These are phyloP conservation scores for Eolophus roseicapilla DNA, from an alignment of 2,113 vertebrate genomes.

Conservation along the genomic window DNA sequence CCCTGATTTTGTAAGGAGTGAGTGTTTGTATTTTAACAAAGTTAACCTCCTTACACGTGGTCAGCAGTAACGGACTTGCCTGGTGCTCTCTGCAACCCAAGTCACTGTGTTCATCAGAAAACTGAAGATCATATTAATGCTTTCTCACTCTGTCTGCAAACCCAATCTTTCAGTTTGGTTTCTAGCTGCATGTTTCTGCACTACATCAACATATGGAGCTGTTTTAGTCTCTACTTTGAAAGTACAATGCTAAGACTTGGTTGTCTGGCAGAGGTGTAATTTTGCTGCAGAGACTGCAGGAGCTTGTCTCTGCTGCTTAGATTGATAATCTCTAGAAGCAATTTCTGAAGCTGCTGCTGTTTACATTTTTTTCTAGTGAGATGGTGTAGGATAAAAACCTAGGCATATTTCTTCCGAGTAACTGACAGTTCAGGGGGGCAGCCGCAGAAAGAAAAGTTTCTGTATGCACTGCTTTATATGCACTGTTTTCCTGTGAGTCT, in stretches of 20 bases:
- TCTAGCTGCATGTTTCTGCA: slow-evolving; percentile 23
- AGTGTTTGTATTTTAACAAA: slow-evolving; percentile 17
- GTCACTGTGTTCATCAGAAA: not conserved
- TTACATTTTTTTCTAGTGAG: slow-evolving; percentile 45
- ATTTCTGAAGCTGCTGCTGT: slow-evolving; percentile 34
- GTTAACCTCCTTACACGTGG: not conserved
- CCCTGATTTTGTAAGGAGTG: not conserved
- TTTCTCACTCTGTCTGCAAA: slow-evolving; percentile 11
- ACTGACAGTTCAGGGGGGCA: not conserved
- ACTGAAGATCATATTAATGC: slow-evolving; percentile 34
- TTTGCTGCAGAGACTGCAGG: slow-evolving; percentile 16
- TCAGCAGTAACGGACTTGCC: not conserved
- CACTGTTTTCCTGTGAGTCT: not conserved
- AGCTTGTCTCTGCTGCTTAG: slow-evolving; percentile 34
- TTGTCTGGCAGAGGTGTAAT: slow-evolving; percentile 38
- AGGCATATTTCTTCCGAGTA: slow-evolving; percentile 16
- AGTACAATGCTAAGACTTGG: slow-evolving; percentile 5
- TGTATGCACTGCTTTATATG: not conserved
- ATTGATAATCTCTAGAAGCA: slow-evolving; percentile 15
- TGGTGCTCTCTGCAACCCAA: slow-evolving; percentile 45
- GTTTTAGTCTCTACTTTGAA: slow-evolving; percentile 31
- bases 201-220: not conserved
- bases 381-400: slow-evolving; percentile 24
- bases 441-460: not conserved
- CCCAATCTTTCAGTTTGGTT: not conserved